Base-by-base conservation (phyloP, 2,888 invertebrate species). In the Zaprionus bogoriensis region DNA sequence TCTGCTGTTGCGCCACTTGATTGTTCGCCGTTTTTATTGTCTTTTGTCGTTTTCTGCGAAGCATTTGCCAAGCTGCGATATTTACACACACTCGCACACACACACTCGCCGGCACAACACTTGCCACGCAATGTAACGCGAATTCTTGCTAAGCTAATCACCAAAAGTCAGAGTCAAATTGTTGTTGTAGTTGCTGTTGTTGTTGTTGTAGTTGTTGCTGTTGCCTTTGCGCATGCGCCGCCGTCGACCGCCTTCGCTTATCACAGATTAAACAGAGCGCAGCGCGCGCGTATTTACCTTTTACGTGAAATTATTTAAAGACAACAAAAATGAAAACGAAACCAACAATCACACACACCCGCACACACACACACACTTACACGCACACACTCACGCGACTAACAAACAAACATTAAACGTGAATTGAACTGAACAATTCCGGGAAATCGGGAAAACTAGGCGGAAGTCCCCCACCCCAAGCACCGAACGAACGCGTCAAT, bases 141-240 rank as follows among this genome's bases (percentile, higher is more conserved):
- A 84, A 84, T 84, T 84, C 83, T 82, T 78, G 83, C 64, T 85
- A 84, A 84, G 79, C 83, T 84, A 84, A 84, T 84, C 83, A 85
- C 70, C 72, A 74, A 74, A 74, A 74, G 71, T 73, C 74, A 76
- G 68, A 65, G 69, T 76, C 76, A 83, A 73, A 46, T 68, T 62
- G 62, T 67, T 57, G 51, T 39, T 52, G 27, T 23, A 14, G 23
- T 23, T 12, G 9, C 10, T 32, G 12, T 32, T 32, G 14, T 2
- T 32, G 44, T 41, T 46, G 44, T 22, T 59, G 38, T 12, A 51
- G 50, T 17, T 46, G 25, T 14, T 53, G 42, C 39, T 44, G 48
- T 3, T 47, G 38, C 70, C 59, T 63, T 76, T 73, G 70, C 78
- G 78, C 82, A 66, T 78, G 78, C 82, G 76, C 65, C 55, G 76